Base-by-base conservation (phyloP, 1,140 invertebrate species). In the Drosophila subobscura region DNA sequence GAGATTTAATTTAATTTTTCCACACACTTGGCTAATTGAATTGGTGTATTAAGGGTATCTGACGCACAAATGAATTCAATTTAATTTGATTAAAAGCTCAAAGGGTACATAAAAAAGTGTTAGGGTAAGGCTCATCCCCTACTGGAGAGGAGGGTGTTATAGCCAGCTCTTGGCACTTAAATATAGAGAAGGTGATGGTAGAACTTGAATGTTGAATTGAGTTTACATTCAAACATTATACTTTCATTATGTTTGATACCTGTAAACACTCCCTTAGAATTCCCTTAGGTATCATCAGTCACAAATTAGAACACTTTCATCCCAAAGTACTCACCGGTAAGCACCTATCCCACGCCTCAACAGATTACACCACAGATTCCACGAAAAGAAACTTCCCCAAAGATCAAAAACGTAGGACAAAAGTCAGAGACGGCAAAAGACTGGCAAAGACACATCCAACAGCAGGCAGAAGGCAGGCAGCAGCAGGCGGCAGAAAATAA, bases 401-500 rank as follows among this genome's bases (percentile, higher is more conserved):
- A 60, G 47, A 47, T 59, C 12, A 59, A 58, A 52, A 54, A 41
- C 16, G 16, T 45, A 16, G 14, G 27, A 16, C 4, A 10, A 60
- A 71, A 60, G 57, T 65, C 70, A 72, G 60, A 57, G 16, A 29
- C 23, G 4, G 7, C 42, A 54, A 78, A 58, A 25, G 16, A 50
- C 42, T 33, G 52, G 22, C 41, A 54, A 46, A 40, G 7, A 8
- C 41, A 25, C 14, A 73, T 40, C 46, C 20, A 64, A 50, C 60
- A 42, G 37, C 29, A 29, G 5, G 51, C 41, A 45, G 23, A 3
- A 46, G 61, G 29, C 14, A 73, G 44, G 52, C 14, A 57, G 49
- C 70, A 44, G 37, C 10, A 37, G 33, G 33, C 10, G 33, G 33
- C 33, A 37, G 33, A 37, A 50, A 75, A 61, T 77, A 79, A 89